Conservation (phyloP, 2,113 vertebrate genomes). For the Semicossyphus pulcher region DNA sequence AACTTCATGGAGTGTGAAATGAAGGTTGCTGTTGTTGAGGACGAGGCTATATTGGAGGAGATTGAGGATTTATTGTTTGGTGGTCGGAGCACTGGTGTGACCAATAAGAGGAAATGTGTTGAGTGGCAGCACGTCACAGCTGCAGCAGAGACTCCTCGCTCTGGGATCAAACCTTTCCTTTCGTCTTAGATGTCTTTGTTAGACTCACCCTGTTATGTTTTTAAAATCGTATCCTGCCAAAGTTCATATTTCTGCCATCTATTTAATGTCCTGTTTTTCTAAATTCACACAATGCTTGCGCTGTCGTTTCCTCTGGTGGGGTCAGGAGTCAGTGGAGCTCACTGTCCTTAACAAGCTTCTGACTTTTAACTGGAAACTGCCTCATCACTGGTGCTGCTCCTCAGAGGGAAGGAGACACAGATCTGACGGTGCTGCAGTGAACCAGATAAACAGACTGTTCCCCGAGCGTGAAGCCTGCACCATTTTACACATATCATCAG, state of each 20-base stretch:
- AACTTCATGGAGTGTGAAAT: constrained; percentile 28
- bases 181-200: not conserved
- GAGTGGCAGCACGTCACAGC: constrained; percentile 6
- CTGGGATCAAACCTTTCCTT: not conserved
- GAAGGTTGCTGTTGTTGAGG: constrained; percentile 5
- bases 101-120: constrained; percentile 25
- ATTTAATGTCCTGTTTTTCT: no score
- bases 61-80: constrained; percentile 30
- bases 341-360: constrained; percentile 26
- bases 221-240: no score
- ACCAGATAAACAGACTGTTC: constrained; percentile 26
- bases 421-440: constrained; percentile 43
- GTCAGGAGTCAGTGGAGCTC: constrained; percentile 26
- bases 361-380: constrained; percentile 46
- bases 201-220: no score
- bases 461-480: not conserved
- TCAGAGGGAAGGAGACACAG: constrained; percentile 26
- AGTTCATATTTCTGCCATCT: not conserved
- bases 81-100: constrained; percentile 16
- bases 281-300: no score
- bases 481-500: not conserved
- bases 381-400: constrained; percentile 24
- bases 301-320: constrained; percentile 16
- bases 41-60: not conserved
- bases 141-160: not conserved